Base-by-base conservation (phyloP, 2,113 vertebrate species). In the Chaetodon auriga region DNA sequence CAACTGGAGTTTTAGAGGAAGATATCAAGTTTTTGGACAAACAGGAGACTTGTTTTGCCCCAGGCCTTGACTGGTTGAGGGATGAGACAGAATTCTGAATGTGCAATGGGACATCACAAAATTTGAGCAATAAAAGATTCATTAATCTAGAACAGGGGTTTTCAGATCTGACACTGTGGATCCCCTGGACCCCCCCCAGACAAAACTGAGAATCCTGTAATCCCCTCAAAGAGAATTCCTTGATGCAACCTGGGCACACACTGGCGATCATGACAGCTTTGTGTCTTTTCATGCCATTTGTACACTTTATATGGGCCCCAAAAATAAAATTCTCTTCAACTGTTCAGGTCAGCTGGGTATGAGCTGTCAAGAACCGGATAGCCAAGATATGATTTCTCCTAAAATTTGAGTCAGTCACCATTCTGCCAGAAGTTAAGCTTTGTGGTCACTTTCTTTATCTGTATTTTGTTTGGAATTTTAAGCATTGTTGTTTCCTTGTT, bases 21-120 rank as follows among this genome's bases (percentile, higher is more conserved):
- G 38, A 76, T n/a, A 35, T 76, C 41, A 54, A 10, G 12, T 43
- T 75, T 75, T 75, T 38, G 43, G 30, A 64, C 60, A 65, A 65
- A 81, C 15, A 15, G 12, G 73, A 38, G 30, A n/a, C 57, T 19
- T 53, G 72, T 63, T 53, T 62, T 38, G 19, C 51, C 64, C 14
- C 15, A 70, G 41, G 54, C 36, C 45, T 71, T 23, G 3, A 36
- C 38, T 63, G 23, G 38, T 15, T 71, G 10, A 55, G 18, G 55
- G 30, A 78, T 51, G 6, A 62, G 21, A 79, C 25, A 18, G 18
- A 58, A 68, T 78, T 58, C 53, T 46, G 2, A 55, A 30, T 55
- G 43, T n/a, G 63, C 8, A 48, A 38, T 48, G 19, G 63, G 53
- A 65, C 49, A 35, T n/a, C 35, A 30, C 16, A 15, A 46, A 55